Conservation (phyloP, 2,888 invertebrate genomes). For the Brachypalpus laphriformis region DNA sequence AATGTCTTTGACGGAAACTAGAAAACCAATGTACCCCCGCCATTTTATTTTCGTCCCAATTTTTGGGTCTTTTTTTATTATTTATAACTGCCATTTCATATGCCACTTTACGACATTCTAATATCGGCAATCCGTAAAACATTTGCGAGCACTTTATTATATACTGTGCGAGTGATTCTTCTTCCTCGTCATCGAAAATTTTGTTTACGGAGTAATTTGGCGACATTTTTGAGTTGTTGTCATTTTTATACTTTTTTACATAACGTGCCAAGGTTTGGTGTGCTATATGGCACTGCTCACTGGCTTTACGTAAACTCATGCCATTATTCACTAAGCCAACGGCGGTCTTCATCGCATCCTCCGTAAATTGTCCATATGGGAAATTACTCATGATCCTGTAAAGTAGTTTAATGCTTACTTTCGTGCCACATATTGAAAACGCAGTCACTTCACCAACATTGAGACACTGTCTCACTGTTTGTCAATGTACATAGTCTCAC, state of each 20-base stretch:
- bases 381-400: too few relatives aligned
- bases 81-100: constrained; percentile 10
- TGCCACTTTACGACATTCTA: background rate
- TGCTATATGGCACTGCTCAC: background rate
- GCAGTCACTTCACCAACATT: too few relatives aligned
- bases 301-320: constrained; percentile 17
- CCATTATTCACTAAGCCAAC: background rate
- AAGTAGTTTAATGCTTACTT: too few relatives aligned
- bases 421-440: too few relatives aligned
- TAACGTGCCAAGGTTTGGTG: constrained; percentile 19
- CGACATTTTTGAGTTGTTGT: too few relatives aligned
- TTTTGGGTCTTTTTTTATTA: background rate
- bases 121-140: constrained; percentile 2
- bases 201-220: background rate
- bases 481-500: too few relatives aligned
- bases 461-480: too few relatives aligned
- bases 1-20: background rate
- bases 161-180: background rate
- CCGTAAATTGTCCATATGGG: background rate
- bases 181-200: background rate
- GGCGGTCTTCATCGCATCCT: background rate
- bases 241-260: too few relatives aligned
- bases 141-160: background rate
- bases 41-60: constrained; percentile 1
- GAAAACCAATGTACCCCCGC: background rate